phyloP scores from a whole-genome alignment of 1,140 invertebrate genomes.

The Ostrea denselamellosa region DNA sequence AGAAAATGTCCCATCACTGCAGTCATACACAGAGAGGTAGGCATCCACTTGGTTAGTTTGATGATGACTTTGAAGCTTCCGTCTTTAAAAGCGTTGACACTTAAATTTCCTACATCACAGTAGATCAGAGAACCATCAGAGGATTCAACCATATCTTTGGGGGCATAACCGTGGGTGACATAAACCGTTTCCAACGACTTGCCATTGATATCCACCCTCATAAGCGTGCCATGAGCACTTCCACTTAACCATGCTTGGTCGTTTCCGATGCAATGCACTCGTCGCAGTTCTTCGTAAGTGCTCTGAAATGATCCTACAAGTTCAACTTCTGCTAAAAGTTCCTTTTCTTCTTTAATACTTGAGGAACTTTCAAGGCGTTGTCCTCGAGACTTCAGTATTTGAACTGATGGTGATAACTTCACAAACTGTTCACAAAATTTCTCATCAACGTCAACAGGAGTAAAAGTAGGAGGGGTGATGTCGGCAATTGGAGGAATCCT shows the following conservation, averaged over 20 bases:
- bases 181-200: not conserved
- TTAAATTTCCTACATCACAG: not conserved
- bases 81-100: not conserved
- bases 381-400: not conserved
- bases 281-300: not conserved
- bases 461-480: not conserved
- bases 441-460: not conserved
- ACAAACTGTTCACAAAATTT: conserved; percentile 2
- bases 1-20: not conserved
- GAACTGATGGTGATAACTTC: not conserved
- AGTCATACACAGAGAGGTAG: not conserved
- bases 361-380: not conserved
- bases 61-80: not conserved
- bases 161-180: conserved; percentile 5
- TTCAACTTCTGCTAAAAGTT: not conserved
- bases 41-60: not conserved
- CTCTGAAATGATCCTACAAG: not conserved
- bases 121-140: not conserved
- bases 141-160: not conserved
- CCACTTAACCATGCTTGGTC: not conserved
- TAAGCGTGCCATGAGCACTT: not conserved
- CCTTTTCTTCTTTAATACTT: not conserved
- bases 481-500: conserved; percentile 1
- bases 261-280: not conserved
- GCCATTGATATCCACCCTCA: not conserved